Percentiles rank a stretch among this genome's conserved stretches.
These are phyloP conservation scores for Choloepus hoffmanni DNA, from an alignment of 2,113 vertebrate genomes.

Conservation along the genomic window DNA sequence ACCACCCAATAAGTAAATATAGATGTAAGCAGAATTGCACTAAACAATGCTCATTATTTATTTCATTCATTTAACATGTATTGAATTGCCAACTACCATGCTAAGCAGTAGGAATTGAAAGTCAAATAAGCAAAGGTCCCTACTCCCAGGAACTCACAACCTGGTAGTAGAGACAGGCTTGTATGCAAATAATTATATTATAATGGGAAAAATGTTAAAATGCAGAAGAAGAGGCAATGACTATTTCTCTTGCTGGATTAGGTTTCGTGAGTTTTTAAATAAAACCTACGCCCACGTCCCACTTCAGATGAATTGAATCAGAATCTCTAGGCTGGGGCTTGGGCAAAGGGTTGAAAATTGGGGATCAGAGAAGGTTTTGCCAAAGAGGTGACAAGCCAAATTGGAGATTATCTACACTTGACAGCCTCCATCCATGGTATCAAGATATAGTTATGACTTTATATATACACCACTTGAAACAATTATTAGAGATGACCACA, in stretches of 20 bases:
- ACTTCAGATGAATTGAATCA: no score
- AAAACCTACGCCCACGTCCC: no score
- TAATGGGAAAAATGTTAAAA: background rate
- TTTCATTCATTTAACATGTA: background rate
- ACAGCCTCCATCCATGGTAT: background rate
- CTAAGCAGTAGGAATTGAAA: conserved; percentile 16
- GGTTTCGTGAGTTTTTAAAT: background rate
- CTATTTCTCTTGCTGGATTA: conserved; percentile 13
- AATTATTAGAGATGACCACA: background rate
- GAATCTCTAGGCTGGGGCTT: no score
- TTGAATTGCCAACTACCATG: background rate
- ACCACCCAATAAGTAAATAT: background rate
- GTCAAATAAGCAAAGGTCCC: background rate
- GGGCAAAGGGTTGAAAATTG: background rate
- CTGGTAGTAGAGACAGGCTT: background rate
- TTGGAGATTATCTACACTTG: background rate
- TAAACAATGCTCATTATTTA: conserved; percentile 1
- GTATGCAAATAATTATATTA: conserved; percentile 1
- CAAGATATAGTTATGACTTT: conserved; percentile 19
- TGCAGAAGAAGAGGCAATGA: background rate
- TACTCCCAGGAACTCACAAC: background rate
- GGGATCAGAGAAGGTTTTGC: background rate
- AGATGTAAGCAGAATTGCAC: background rate
- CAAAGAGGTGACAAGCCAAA: background rate
- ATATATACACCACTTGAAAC: background rate